Evolutionary conservation across 1,140 invertebrate species (phyloP).

Genomic region (Trichoplusia ni): DNA sequence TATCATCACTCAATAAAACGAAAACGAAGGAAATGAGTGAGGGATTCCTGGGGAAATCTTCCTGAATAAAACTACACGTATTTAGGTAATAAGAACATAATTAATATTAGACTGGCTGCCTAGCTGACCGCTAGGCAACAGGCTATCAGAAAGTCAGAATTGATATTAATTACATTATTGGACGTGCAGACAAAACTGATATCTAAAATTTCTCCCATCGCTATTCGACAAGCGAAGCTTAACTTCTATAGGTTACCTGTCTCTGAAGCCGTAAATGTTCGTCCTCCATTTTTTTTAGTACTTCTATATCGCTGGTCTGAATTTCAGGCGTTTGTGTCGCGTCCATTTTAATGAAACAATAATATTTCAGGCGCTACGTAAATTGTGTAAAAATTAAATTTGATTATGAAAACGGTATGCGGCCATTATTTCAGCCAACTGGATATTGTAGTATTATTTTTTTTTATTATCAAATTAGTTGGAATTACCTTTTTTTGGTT

Average conservation of each 20-base stretch:
- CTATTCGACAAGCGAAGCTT: too few species aligned
- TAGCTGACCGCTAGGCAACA: too few species aligned
- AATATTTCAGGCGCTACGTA: neutral
- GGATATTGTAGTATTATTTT: conserved; percentile 7
- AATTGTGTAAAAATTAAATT: conserved; percentile 18
- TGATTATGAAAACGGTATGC: neutral
- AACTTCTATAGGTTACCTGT: conserved; percentile 60
- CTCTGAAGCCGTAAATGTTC: conserved; percentile 63
- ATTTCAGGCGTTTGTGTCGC: conserved; percentile 5
- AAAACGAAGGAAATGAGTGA: too few species aligned
- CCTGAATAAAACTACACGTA: too few species aligned
- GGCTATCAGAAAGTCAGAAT: too few species aligned
- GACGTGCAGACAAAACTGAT: too few species aligned
- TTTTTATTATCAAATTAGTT: neutral
- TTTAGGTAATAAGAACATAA: too few species aligned
- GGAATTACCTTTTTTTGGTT: neutral
- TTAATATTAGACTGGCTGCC: too few species aligned
- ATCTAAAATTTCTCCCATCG: too few species aligned
- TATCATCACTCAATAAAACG: too few species aligned
- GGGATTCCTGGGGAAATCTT: too few species aligned
- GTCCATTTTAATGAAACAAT: conserved; percentile 26
- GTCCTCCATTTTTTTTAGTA: conserved; percentile 67
- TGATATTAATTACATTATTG: too few species aligned
- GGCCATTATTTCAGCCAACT: conserved; percentile 14
- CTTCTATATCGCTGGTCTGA: conserved; percentile 48